These are phyloP conservation scores for Rhinophrynus dorsalis DNA, from an alignment of 2,797 vertebrate species.

Conservation along the genomic window DNA sequence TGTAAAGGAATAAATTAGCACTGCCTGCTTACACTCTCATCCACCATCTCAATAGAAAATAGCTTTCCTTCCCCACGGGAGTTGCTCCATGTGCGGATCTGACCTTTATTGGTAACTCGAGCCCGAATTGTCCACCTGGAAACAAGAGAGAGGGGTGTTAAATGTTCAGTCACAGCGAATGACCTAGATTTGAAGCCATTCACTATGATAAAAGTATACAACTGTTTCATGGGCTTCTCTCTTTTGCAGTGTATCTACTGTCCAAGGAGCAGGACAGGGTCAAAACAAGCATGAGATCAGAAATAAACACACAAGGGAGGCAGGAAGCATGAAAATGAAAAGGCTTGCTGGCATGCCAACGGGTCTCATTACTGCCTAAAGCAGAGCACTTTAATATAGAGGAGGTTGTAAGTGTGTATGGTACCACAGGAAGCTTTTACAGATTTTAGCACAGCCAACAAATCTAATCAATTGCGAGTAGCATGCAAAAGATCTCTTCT, in stretches of 20 bases:
- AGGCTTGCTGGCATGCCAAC: not conserved
- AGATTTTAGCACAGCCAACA: slow-evolving; percentile 32
- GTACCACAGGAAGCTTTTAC: slow-evolving; percentile 43
- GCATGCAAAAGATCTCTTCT: slow-evolving; percentile 8
- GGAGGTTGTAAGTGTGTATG: not conserved
- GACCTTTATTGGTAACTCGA: slow-evolving; percentile 91
- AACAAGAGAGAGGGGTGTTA: slow-evolving; percentile 27
- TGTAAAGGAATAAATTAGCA: not conserved
- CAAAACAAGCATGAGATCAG: too few relatives aligned
- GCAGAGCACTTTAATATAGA: not conserved
- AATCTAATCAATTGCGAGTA: slow-evolving; percentile 37
- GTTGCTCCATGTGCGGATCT: slow-evolving; percentile 96
- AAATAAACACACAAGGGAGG: not conserved
- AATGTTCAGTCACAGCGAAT: too few relatives aligned
- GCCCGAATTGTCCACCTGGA: slow-evolving; percentile 93
- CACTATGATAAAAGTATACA: too few relatives aligned
- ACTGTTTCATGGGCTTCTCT: too few relatives aligned
- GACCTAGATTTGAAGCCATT: too few relatives aligned
- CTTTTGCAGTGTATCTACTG: too few relatives aligned
- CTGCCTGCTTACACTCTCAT: slow-evolving; percentile 87
- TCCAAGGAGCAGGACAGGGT: too few relatives aligned
- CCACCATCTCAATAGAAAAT: slow-evolving; percentile 93
- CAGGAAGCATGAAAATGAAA: not conserved
- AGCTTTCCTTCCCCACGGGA: slow-evolving; percentile 94
- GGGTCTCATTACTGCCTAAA: not conserved